These are phyloP conservation scores for Riparia riparia DNA, from an alignment of 2,113 vertebrate genomes.

Conservation along the genomic window DNA sequence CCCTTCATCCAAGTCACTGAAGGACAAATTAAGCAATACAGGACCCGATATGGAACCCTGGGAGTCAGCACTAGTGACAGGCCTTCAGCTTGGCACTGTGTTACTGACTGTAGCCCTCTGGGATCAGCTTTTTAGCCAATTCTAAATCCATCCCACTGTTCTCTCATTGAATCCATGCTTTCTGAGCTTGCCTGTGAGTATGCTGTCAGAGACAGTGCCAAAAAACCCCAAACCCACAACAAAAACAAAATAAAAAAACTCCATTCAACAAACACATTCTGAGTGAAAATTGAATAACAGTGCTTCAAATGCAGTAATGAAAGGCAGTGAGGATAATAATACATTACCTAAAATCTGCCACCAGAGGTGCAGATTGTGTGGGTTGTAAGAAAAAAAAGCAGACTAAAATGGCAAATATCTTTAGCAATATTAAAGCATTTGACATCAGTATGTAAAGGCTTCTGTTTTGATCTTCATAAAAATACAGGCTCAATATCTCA, in stretches of 20 bases:
- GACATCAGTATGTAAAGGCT: neutral
- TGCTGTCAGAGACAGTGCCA: neutral
- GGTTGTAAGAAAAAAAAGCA: neutral
- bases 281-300: neutral
- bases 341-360: neutral
- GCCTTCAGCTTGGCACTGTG: neutral
- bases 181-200: neutral
- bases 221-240: neutral
- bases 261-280: neutral
- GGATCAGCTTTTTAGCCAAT: neutral
- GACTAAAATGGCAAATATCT: neutral
- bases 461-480: neutral
- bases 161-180: neutral
- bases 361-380: neutral
- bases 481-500: neutral
- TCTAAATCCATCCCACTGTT: neutral
- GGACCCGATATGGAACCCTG: neutral
- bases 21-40: neutral
- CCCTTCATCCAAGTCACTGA: neutral
- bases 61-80: neutral
- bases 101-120: neutral
- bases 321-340: neutral
- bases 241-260: neutral
- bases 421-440: neutral
- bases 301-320: neutral